phyloP scores from a whole-genome alignment of 2,797 vertebrate species.

The Chelonia mydas region DNA sequence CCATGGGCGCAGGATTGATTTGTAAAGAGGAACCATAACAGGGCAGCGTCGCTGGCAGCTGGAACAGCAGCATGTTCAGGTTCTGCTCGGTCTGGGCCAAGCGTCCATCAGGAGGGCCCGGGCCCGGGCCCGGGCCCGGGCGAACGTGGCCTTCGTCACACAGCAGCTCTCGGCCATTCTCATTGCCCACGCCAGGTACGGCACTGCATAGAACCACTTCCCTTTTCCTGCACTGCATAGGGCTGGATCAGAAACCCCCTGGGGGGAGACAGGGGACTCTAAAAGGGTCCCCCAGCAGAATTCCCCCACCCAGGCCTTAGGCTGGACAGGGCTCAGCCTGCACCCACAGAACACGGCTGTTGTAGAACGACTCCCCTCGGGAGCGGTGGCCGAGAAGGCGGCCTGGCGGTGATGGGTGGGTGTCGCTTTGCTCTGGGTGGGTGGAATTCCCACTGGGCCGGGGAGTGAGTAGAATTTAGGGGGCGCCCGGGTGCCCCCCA shows the following conservation, averaged over 20 bases:
- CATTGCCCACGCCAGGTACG: constrained; percentile 13
- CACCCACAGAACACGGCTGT: rapidly evolving
- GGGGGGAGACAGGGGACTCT: not conserved
- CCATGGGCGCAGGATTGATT: not conserved
- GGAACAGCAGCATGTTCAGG: rapidly evolving
- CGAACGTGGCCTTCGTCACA: not conserved
- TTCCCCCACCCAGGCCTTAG: not conserved
- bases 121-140: not conserved
- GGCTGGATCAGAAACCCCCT: not conserved
- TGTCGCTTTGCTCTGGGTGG: too few species aligned
- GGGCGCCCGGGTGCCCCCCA: rapidly evolving
- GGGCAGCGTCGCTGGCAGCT: not conserved
- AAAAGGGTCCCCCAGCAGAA: rapidly evolving
- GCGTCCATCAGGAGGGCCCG: not conserved
- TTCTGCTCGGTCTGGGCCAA: not conserved
- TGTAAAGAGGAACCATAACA: not conserved
- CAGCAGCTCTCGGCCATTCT: not conserved
- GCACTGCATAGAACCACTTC: not conserved
- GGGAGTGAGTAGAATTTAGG: not conserved
- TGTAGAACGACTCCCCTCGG: rapidly evolving
- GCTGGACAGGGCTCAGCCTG: not conserved
- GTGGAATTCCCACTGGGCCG: not conserved
- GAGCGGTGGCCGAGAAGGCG: not conserved
- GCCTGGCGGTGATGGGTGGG: not conserved
- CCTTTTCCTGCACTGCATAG: not conserved